Conservation (phyloP, 2,797 vertebrate genomes). For the Microchirus variegatus region DNA sequence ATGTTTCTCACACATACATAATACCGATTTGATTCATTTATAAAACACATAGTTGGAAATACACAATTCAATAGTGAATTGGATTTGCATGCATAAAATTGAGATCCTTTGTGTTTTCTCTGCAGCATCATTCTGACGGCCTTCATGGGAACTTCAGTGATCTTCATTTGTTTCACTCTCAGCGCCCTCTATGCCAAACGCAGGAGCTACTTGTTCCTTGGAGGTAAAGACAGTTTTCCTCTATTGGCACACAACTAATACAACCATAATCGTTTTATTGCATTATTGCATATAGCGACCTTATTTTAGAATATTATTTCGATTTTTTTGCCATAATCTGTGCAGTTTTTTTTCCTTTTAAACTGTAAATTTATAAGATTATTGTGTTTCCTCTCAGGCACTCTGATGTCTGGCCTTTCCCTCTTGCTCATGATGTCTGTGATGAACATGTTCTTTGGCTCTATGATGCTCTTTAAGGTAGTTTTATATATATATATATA, state of each 20-base stretch:
- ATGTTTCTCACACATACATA: too few species aligned
- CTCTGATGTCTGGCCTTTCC: conserved; percentile 90
- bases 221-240: conserved; percentile 78
- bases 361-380: too few species aligned
- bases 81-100: not conserved
- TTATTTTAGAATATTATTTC: too few species aligned
- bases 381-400: conserved; percentile 80
- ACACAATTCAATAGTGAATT: too few species aligned
- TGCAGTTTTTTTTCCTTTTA: too few species aligned
- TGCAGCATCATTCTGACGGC: conserved; percentile 92
- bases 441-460: conserved; percentile 89
- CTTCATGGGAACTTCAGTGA: conserved; percentile 90
- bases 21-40: too few species aligned
- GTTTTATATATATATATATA: too few species aligned
- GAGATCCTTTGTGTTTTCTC: conserved; percentile 1
- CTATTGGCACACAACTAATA: too few species aligned
- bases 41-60: too few species aligned
- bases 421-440: conserved; percentile 89
- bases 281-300: too few species aligned
- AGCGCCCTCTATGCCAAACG: conserved; percentile 93
- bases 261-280: too few species aligned
- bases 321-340: too few species aligned
- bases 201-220: conserved; percentile 93
- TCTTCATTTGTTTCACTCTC: conserved; percentile 94
- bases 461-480: conserved; percentile 90